Percentiles rank a stretch among this genome's conserved stretches.
Evolutionary conservation across 2,797 vertebrate genomes (phyloP).

Genomic region (Anguilla obscura): DNA sequence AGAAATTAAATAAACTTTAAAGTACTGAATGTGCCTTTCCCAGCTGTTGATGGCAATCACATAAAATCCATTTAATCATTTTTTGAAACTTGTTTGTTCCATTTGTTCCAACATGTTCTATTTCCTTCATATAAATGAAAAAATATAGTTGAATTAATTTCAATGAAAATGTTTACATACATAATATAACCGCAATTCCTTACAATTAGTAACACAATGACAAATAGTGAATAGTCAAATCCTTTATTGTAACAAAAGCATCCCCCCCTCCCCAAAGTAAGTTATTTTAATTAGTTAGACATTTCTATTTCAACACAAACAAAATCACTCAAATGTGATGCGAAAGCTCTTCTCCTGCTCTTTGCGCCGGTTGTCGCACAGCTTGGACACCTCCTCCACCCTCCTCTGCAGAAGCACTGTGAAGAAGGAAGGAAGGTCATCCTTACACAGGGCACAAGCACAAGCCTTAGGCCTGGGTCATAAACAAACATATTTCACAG

Average conservation of each 20-base stretch:
- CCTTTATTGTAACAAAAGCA: conserved; percentile 38
- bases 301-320: conserved; percentile 17
- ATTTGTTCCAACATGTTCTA: background rate
- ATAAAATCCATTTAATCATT: background rate
- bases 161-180: background rate
- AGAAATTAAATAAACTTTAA: background rate
- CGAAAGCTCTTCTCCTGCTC: conserved; percentile 84
- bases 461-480: background rate
- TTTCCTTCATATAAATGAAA: background rate
- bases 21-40: background rate
- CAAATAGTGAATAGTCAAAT: conserved; percentile 20
- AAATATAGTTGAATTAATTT: background rate
- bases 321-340: conserved; percentile 80
- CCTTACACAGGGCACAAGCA: background rate
- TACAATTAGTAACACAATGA: conserved; percentile 10
- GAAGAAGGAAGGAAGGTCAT: background rate
- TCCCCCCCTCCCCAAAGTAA: background rate
- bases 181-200: too few relatives aligned
- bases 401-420: conserved; percentile 86
- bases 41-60: background rate
- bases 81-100: background rate
- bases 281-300: background rate
- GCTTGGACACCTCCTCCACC: conserved; percentile 74
- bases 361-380: conserved; percentile 87
- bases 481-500: too few relatives aligned